Evolutionary conservation across 1,140 invertebrate genomes (phyloP).

Genomic region (Macrotrachela quadricornifera): DNA sequence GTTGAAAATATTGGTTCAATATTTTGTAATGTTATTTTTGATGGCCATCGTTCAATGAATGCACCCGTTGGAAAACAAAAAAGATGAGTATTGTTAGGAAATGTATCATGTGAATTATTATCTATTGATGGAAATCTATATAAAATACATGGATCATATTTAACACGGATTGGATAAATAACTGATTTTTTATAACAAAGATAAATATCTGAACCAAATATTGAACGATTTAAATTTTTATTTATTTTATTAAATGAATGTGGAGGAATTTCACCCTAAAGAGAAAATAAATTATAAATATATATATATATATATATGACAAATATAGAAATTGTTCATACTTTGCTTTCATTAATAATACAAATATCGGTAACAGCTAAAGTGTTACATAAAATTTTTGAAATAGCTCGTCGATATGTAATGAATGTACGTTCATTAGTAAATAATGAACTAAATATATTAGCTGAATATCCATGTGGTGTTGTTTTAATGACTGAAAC

Average conservation of each 20-base stretch:
- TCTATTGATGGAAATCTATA: constrained; percentile 38
- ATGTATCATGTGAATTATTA: constrained; percentile 57
- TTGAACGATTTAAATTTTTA: constrained; percentile 87
- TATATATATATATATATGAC: too few species aligned
- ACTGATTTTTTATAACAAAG: constrained; percentile 98
- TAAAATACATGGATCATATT: constrained; percentile 48
- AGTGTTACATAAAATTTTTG: constrained; percentile 72
- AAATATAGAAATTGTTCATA: too few species aligned
- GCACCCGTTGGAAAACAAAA: constrained; percentile 97
- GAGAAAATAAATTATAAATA: constrained; percentile 9
- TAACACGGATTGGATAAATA: constrained; percentile 41
- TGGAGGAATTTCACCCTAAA: constrained; percentile 64
- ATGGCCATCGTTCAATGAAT: constrained; percentile 85
- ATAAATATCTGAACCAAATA: constrained; percentile 81
- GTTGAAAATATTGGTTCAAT: too few species aligned
- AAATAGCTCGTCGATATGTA: constrained; percentile 63
- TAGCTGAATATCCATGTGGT: constrained; percentile 60
- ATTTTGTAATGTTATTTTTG: constrained; percentile 44
- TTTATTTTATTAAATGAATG: constrained; percentile 85
- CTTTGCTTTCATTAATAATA: constrained; percentile 70
- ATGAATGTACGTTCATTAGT: constrained; percentile 56
- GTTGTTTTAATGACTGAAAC: constrained; percentile 70
- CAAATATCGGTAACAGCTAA: constrained; percentile 90
- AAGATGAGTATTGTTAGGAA: constrained; percentile 68
- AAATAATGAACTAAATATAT: constrained; percentile 78